Base-by-base conservation (phyloP, 30 jellyfish, hydroid and myxozoan species). In the Chrysaora quinquecirrha region DNA sequence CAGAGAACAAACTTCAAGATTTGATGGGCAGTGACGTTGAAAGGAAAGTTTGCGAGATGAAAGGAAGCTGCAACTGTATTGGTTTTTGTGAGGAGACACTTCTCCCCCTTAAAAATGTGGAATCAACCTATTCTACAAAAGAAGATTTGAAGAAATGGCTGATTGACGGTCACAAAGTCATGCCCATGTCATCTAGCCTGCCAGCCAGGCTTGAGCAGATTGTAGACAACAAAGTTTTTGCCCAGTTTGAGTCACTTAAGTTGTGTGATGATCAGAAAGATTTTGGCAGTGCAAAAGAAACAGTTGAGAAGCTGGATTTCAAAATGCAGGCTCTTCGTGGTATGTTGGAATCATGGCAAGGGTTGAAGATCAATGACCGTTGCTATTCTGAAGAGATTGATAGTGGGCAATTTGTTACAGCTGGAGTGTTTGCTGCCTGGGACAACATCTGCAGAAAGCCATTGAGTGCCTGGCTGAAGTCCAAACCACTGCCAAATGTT, bases 1-100 rank as follows among this genome's bases (percentile, higher is more conserved):
- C 67, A 60, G 69, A 22, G 23, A 60, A 65, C 76, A 64, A 31
- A 76, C 31, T 14, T 19, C 7, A 7, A 28, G 21, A 19, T 31
- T 62, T 12, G 54, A 32, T 30, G 50, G 32, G 22, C 56, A 65
- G 84, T 19, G 68, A 48, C 27, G 18, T 34, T 24, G 54, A 43
- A 16, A 21, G 2, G 20, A 24, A 31, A 0, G 21, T 33, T 14
- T 75, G 86, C 64, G 58, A 76, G 63, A 49, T 61, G 28, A 64
- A 71, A 14, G 76, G 69, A 0, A 43, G 90, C 58, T 80, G 90
- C 30, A 68, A 80, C 54, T 66, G 76, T 50, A 31, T 47, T 30
- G 90, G 67, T 29, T 20, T 80, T n/a, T 65, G 84, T 50, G 90
- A 80, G 32, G 83, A 80, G 4, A 49, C 30, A 3, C 60, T 29